phyloP scores from a whole-genome alignment of 2,888 invertebrate genomes.

The Sinelater perroti region DNA sequence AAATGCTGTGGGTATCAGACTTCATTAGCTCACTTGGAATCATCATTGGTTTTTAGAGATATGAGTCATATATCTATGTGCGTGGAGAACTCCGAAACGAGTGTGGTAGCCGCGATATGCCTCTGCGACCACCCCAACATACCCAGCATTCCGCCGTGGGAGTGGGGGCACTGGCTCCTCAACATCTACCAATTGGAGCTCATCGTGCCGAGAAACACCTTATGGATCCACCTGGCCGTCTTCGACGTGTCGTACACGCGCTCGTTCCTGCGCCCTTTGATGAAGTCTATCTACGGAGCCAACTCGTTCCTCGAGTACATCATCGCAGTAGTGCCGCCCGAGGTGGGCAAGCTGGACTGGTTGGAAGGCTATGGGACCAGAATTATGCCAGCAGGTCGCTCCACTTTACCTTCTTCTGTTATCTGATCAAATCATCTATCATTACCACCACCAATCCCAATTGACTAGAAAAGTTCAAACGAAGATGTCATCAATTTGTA shows the following conservation, averaged over 20 bases:
- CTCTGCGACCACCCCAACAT: constrained; percentile 65
- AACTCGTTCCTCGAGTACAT: constrained; percentile 63
- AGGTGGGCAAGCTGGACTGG: constrained; percentile 49
- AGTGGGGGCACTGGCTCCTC: constrained; percentile 69
- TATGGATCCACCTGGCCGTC: constrained; percentile 69
- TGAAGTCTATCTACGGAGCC: constrained; percentile 64
- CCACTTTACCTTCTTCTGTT: too few relatives aligned
- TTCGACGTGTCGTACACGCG: constrained; percentile 63
- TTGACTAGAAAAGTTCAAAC: too few relatives aligned
- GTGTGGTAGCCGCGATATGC: constrained; percentile 54
- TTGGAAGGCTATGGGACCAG: constrained; percentile 51
- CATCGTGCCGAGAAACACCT: constrained; percentile 55
- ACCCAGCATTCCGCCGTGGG: constrained; percentile 64
- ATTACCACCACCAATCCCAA: too few relatives aligned
- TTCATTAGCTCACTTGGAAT: neutral
- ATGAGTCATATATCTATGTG: constrained; percentile 48
- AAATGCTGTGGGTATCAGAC: constrained; percentile 48
- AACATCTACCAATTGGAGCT: constrained; percentile 63
- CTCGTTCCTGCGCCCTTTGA: constrained; percentile 56
- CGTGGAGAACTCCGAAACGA: constrained; percentile 50
- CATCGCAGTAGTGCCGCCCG: constrained; percentile 64
- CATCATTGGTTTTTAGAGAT: constrained; percentile 11
- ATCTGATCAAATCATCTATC: too few relatives aligned
- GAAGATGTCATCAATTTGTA: too few relatives aligned
- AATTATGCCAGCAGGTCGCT: constrained; percentile 48